Evolutionary conservation across 2,113 vertebrate species (phyloP), one percentile per base, ranked within the genome.

Genomic region (Orycteropus afer): DNA sequence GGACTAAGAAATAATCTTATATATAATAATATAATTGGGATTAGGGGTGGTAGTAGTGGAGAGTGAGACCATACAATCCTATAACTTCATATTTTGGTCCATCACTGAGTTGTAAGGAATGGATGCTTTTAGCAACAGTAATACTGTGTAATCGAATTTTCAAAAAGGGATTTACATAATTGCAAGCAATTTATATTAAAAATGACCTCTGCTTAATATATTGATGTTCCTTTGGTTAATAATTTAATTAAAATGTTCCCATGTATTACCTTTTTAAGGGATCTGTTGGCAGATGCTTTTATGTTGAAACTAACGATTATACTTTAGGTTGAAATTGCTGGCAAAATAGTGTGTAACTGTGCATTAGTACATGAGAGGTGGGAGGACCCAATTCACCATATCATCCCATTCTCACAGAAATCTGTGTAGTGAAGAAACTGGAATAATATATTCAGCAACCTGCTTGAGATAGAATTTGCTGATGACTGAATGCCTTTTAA

Each of bases 111-210:
- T 59, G 4, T 49, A 57, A n/a, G n/a, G 47, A 88, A 69, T 83
- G 5, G 5, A 3, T 29, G 53, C 59, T 91, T 53, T 40, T 15
- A 27, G 40, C 53, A 73, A 65, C 45, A 74, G 15, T 27, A 63
- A 10, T 89, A 82, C 27, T 82, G 45, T 71, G 37, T 93, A 76
- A 42, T 71, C 40, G n/a, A 45, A 63, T 76, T 88, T 95, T 91
- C 71, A 86, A 89, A 90, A 76, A 57, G 23, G 34, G 17, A 29
- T 57, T 20, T 53, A 7, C n/a, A 11, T 82, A 71, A 23, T 53
- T 86, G 40, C n/a, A 79, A 74, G 32, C 89, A 49, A 57, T 74
- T 85, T 90, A 34, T 86, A 71, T 71, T 84, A 37, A 63, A 82
- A 55, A 53, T 5, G 15, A 88, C 23, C 1, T 37, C 42, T 84